Percentiles rank a stretch among this genome's conserved stretches.
Evolutionary conservation across 2,888 invertebrate genomes (phyloP).

Genomic region (Sphaerophoria taeniata): DNA sequence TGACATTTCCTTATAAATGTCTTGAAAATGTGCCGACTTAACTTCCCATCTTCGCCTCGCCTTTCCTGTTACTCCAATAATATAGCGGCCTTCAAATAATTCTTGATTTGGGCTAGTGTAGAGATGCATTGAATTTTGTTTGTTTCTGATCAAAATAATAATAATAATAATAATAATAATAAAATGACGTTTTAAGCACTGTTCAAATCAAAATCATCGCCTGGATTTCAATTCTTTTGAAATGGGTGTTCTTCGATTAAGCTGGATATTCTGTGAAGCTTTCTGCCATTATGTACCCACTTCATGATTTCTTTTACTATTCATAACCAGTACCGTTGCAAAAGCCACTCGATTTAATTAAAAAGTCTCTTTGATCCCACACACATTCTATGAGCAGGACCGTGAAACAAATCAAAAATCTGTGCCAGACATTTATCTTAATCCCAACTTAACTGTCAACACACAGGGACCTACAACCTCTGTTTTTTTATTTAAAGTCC

Average conservation of each 20-base stretch:
- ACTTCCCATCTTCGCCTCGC: constrained; percentile 30
- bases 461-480: background rate
- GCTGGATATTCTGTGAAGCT: too few relatives aligned
- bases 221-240: too few relatives aligned
- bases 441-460: constrained; percentile 34
- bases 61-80: constrained; percentile 32
- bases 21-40: constrained; percentile 34
- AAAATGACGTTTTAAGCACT: too few relatives aligned
- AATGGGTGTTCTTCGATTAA: too few relatives aligned
- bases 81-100: constrained; percentile 36
- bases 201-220: too few relatives aligned
- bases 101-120: constrained; percentile 37
- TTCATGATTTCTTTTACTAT: too few relatives aligned
- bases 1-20: constrained; percentile 22
- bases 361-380: constrained; percentile 11
- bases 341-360: constrained; percentile 2
- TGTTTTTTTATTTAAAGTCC: background rate
- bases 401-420: background rate
- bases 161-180: background rate
- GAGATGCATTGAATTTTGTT: background rate
- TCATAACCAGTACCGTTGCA: too few relatives aligned
- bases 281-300: too few relatives aligned
- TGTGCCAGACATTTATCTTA: constrained; percentile 17
- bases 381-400: background rate
- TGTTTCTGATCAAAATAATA: constrained; percentile 6